Conservation (phyloP, 2,888 invertebrate species). For the Aphodius sticticus region DNA sequence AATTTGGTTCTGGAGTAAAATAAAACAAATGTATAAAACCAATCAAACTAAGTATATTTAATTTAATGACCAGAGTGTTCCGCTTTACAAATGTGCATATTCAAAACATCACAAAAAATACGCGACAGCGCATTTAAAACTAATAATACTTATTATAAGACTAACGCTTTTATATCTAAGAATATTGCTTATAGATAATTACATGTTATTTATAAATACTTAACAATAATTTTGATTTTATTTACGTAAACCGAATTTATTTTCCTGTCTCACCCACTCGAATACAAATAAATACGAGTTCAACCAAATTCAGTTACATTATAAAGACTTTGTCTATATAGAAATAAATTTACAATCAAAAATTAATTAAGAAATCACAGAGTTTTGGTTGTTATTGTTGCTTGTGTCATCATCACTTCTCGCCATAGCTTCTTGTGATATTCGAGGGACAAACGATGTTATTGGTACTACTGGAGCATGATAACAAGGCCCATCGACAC, state of each 20-base stretch:
- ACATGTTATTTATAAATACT: too few relatives aligned
- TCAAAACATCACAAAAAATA: background rate
- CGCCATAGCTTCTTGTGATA: background rate
- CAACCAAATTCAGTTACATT: too few relatives aligned
- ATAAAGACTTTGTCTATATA: background rate
- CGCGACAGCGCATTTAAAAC: too few relatives aligned
- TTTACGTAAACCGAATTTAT: background rate
- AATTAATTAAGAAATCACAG: slow-evolving; percentile 22
- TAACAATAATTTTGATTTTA: background rate
- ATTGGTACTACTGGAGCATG: slow-evolving; percentile 33
- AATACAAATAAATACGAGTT: too few relatives aligned
- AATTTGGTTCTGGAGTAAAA: background rate
- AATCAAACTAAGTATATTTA: background rate
- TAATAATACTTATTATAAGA: background rate
- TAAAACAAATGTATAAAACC: background rate
- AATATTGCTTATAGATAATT: too few relatives aligned
- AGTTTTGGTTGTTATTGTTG: slow-evolving; percentile 9
- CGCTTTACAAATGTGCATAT: background rate
- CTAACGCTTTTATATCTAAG: background rate
- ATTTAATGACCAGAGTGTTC: background rate
- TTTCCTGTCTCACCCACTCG: background rate
- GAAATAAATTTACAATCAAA: background rate
- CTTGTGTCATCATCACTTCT: background rate
- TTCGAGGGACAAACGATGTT: slow-evolving; percentile 7
- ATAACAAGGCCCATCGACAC: slow-evolving; percentile 54